Evolutionary conservation across 2,113 vertebrate genomes (phyloP).

Genomic region (Todiramphus chloris): DNA sequence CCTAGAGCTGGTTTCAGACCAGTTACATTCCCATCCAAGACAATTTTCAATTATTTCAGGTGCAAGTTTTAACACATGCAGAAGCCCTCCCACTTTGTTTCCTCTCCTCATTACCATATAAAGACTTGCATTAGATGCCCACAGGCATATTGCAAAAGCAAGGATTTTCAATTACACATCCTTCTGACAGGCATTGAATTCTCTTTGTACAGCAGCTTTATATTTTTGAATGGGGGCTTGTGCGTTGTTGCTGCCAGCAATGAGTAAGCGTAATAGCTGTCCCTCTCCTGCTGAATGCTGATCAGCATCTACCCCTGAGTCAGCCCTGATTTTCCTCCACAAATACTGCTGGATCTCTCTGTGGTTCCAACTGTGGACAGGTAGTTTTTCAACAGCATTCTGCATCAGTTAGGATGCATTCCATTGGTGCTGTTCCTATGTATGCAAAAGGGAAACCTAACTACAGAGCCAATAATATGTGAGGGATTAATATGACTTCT

Average conservation of each 20-base stretch:
- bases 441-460: slow-evolving; percentile 15
- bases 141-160: slow-evolving; percentile 55
- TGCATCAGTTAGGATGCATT: neutral
- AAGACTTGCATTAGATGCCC: slow-evolving; percentile 49
- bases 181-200: slow-evolving; percentile 17
- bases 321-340: neutral
- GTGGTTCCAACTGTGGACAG: neutral
- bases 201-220: slow-evolving; percentile 22
- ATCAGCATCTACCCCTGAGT: neutral
- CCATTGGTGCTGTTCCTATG: neutral
- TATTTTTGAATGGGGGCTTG: neutral
- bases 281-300: neutral
- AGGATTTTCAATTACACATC: slow-evolving; percentile 59
- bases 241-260: neutral
- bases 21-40: neutral
- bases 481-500: slow-evolving; percentile 64
- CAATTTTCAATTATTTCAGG: slow-evolving; percentile 66
- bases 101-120: slow-evolving; percentile 51
- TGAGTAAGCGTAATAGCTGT: neutral
- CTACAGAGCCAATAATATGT: slow-evolving; percentile 3
- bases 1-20: slow-evolving; percentile 44
- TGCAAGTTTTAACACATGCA: slow-evolving; percentile 64
- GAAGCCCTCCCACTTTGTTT: slow-evolving; percentile 59
- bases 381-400: neutral
- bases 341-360: neutral